These are phyloP conservation scores for Platichthys flesus DNA, from an alignment of 2,113 vertebrate species.

Conservation along the genomic window DNA sequence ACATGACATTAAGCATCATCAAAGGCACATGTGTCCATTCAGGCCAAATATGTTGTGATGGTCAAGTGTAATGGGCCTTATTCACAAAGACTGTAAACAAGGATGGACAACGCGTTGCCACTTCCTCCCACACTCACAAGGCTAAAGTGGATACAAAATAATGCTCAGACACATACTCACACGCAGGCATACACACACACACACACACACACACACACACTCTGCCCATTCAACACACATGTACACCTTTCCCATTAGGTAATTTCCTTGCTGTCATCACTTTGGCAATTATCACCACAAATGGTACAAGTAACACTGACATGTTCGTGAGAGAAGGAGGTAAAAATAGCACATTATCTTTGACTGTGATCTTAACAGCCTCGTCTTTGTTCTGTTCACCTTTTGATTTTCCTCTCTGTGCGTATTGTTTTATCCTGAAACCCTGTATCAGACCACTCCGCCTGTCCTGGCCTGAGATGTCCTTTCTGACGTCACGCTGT, in stretches of 20 bases:
- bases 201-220: slow-evolving; percentile 14
- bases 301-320: slow-evolving; percentile 32
- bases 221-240: not conserved
- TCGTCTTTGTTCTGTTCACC: slow-evolving; percentile 42
- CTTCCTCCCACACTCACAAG: too few relatives aligned
- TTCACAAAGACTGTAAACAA: too few relatives aligned
- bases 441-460: not conserved
- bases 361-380: slow-evolving; percentile 49
- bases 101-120: too few relatives aligned
- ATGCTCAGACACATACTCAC: not conserved
- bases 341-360: slow-evolving; percentile 40
- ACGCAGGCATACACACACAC: slow-evolving; percentile 3
- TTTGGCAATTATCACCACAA: slow-evolving; percentile 52
- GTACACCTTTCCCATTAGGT: slow-evolving; percentile 42
- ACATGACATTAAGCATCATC: too few relatives aligned
- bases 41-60: too few relatives aligned
- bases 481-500: slow-evolving; percentile 15
- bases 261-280: slow-evolving; percentile 51
- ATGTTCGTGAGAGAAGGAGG: slow-evolving; percentile 43
- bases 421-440: slow-evolving; percentile 15
- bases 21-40: too few relatives aligned
- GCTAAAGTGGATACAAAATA: not conserved
- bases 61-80: too few relatives aligned
- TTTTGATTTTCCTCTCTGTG: slow-evolving; percentile 25
- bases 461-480: slow-evolving; percentile 18